These are phyloP conservation scores for Drosophila nr. perissopoda DNA, from an alignment of 2,888 invertebrate species.

Conservation along the genomic window DNA sequence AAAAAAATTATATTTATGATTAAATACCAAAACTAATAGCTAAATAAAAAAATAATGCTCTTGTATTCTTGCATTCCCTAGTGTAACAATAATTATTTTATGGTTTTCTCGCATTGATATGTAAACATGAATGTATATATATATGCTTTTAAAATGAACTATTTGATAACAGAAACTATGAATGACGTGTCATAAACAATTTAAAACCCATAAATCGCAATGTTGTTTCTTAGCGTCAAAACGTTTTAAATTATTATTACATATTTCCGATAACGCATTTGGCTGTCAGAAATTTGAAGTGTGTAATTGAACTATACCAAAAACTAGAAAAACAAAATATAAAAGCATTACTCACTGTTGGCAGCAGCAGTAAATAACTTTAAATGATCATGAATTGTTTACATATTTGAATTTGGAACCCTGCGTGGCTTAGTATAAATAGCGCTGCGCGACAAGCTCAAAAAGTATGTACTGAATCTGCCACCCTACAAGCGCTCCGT, in stretches of 20 bases:
- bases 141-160: background rate
- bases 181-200: background rate
- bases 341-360: background rate
- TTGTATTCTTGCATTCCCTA: background rate
- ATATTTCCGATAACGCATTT: background rate
- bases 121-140: background rate
- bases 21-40: background rate
- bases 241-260: background rate
- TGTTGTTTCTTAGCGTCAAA: background rate
- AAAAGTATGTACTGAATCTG: too few species aligned
- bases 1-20: background rate
- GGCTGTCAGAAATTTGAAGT: background rate
- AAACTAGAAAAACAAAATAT: background rate
- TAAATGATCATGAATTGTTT: too few species aligned
- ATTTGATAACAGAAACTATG: background rate
- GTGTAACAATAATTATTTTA: background rate
- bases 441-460: too few species aligned
- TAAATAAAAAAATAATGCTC: background rate
- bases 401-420: too few species aligned
- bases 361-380: too few species aligned
- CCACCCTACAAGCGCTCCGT: too few species aligned
- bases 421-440: too few species aligned
- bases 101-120: background rate
- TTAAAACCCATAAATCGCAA: background rate
- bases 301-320: background rate